Percentiles rank a stretch among this genome's conserved stretches.
Conservation (phyloP, 1,140 invertebrate genomes). For the Pseudomyrmex sp. region DNA sequence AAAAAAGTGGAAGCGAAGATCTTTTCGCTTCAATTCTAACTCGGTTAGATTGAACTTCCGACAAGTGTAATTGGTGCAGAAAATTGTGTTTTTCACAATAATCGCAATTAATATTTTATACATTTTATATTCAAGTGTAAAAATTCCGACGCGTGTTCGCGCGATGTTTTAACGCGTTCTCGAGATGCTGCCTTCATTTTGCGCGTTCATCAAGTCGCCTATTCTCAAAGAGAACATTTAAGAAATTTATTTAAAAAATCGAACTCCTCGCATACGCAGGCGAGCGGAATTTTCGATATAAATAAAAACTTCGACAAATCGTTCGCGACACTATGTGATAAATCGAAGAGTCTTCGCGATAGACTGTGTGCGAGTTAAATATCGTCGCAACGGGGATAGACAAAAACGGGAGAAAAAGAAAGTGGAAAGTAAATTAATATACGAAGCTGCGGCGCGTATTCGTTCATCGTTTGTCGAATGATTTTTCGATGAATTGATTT, state of each 20-base stretch:
- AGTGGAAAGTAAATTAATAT: background rate
- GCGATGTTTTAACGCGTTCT: background rate
- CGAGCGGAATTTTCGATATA: background rate
- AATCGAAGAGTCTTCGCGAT: background rate
- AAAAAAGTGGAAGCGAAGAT: too few relatives aligned
- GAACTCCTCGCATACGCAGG: background rate
- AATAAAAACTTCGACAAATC: constrained; percentile 5
- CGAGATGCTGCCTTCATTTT: background rate
- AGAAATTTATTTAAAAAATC: background rate
- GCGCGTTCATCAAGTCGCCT: background rate
- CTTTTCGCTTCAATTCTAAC: background rate
- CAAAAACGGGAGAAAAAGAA: constrained; percentile 5
- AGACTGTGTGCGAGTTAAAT: background rate
- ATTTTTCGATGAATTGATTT: background rate
- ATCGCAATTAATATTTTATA: too few relatives aligned
- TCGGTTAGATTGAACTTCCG: background rate
- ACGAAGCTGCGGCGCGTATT: background rate
- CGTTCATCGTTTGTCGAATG: background rate
- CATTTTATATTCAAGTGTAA: too few relatives aligned
- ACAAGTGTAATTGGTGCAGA: background rate
- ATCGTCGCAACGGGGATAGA: constrained; percentile 5
- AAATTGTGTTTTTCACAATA: background rate
- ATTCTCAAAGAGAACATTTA: background rate
- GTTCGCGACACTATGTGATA: constrained; percentile 24
- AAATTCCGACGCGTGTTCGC: background rate